Evolutionary conservation across 2,797 vertebrate genomes (phyloP).

Genomic region (Galago senegalensis): DNA sequence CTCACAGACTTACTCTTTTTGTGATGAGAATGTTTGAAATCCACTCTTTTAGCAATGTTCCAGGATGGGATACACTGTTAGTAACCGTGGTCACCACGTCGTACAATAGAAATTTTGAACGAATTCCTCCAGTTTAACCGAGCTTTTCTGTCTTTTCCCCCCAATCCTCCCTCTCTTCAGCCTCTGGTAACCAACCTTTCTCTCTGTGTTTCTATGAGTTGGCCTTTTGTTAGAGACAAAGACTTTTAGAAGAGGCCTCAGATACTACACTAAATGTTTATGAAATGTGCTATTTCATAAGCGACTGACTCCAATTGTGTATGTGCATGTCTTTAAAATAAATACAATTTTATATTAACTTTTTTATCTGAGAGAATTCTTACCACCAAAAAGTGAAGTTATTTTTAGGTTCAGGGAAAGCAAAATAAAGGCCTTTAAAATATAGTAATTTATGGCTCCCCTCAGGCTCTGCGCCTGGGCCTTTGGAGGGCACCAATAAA

Average conservation of each 20-base stretch:
- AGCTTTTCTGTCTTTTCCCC: not conserved
- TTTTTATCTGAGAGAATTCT: constrained; percentile 57
- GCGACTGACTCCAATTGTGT: not conserved
- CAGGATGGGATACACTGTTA: not conserved
- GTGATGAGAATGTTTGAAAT: not conserved
- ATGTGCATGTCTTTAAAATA: not conserved
- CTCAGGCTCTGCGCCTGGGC: not conserved
- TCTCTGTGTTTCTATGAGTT: not conserved
- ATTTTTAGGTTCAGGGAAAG: not conserved
- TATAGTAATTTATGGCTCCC: not conserved
- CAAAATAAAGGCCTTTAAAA: not conserved
- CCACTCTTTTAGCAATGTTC: not conserved
- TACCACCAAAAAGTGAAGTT: not conserved
- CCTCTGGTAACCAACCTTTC: not conserved
- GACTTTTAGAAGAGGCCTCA: not conserved
- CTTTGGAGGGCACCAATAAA: constrained; percentile 25
- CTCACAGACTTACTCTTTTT: not conserved
- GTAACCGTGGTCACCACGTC: not conserved
- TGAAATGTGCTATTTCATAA: not conserved
- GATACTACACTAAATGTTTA: not conserved
- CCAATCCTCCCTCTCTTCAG: not conserved
- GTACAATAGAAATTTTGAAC: not conserved
- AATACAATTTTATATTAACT: constrained; percentile 12
- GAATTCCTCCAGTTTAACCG: not conserved
- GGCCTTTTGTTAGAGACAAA: not conserved